phyloP scores from a whole-genome alignment of 2,113 vertebrate species.

The Bostrychus sinensis region DNA sequence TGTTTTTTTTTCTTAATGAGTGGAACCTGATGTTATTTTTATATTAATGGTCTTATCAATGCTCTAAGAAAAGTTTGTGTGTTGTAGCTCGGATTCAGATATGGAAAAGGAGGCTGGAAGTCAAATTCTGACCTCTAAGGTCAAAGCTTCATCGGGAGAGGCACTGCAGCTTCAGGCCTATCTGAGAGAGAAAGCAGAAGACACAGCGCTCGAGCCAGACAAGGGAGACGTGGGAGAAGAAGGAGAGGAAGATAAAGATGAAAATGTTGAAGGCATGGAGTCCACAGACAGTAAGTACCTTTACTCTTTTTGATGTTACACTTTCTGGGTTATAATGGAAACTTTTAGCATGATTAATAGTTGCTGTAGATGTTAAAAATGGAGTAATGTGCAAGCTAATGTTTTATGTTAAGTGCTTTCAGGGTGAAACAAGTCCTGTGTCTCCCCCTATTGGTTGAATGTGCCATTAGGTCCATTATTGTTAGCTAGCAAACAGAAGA shows the following conservation, averaged over 20 bases:
- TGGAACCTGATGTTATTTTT: background rate
- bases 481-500: no score
- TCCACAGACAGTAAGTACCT: constrained; percentile 86
- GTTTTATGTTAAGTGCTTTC: no score
- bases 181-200: constrained; percentile 74
- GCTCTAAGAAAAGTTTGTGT: background rate
- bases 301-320: no score
- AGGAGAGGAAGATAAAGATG: constrained; percentile 36
- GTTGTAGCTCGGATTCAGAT: constrained; percentile 87
- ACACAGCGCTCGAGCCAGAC: constrained; percentile 54
- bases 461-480: no score
- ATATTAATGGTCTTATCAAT: background rate
- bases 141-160: constrained; percentile 81
- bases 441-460: no score
- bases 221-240: constrained; percentile 31
- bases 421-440: no score
- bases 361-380: no score
- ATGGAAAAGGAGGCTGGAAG: constrained; percentile 83
- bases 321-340: no score
- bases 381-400: no score
- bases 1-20: background rate
- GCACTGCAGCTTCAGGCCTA: constrained; percentile 80
- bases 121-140: constrained; percentile 70
- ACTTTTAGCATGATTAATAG: no score
- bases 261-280: constrained; percentile 63